Evolutionary conservation across 2,797 vertebrate genomes (phyloP), one percentile per base, ranked within the genome.

Genomic region (Falco berigora): DNA sequence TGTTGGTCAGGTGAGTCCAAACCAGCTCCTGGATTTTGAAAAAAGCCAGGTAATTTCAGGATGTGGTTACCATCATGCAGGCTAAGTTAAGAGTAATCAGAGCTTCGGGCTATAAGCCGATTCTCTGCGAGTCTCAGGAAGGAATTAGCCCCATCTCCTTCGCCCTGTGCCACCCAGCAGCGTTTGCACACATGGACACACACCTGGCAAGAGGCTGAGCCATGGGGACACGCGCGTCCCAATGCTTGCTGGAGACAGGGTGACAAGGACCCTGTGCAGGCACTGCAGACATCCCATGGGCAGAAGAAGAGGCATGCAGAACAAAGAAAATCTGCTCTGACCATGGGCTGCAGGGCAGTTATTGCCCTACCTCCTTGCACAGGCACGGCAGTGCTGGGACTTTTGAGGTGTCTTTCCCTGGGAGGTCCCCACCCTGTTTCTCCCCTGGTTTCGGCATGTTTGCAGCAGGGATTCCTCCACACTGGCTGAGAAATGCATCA

Each of bases 51-150:
- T 95, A 91, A 94, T 78, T 96, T 94, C 87, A 96, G 94, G 95
- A 58, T 89, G 53, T 86, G 85, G 78, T 63, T 36, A 36, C 75
- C 72, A 71, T 27, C 68, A 27, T 12, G 42, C 42, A 59, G 73
- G 46, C 88, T 95, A 66, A 77, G 94, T 95, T 91, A 88, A 94
- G 79, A 92, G 84, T 94, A 96, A 96, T 96, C 93, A 0, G 84
- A 88, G 97, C 95, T 96, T 84, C 3, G 1, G 81, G 73, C 86
- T 10, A 0, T 95, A 97, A 97, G 94, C 95, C 10, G 94, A 96
- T 97, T 95, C 96, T 86, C 89, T 38, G 81, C 3, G 10, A 87
- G 61, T 55, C 93, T 91, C 90, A 92, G 53, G 93, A 96, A 91
- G 92, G 96, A 96, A 96, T 97, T 97, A 95, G 89, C 91, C 74